Conservation (phyloP, 23 tunicate genomes). For the Halocynthia aurantium region DNA sequence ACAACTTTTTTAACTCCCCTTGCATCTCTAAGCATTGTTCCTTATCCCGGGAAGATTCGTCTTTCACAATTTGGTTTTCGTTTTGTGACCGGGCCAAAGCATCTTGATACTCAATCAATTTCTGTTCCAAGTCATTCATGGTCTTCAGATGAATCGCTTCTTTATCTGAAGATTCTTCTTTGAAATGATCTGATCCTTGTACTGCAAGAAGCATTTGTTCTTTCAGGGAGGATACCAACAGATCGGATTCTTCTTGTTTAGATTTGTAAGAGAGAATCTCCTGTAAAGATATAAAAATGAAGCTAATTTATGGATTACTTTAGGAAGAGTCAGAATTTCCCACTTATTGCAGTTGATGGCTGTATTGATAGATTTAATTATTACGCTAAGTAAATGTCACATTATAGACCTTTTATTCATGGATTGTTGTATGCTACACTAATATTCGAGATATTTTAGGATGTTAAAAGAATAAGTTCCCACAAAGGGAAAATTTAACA, state of each 20-base stretch:
- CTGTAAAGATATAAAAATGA: slow-evolving; percentile 17
- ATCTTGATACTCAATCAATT: not conserved
- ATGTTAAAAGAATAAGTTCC: too few species aligned
- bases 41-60: too few species aligned
- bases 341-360: slow-evolving; percentile 31
- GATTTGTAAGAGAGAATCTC: slow-evolving; percentile 26
- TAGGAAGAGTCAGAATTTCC: not conserved
- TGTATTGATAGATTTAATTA: not conserved
- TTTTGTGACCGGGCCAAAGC: too few species aligned
- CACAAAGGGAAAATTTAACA: too few species aligned
- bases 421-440: too few species aligned
- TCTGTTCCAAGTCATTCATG: not conserved
- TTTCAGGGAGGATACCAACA: slow-evolving; percentile 39
- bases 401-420: not conserved
- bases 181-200: not conserved
- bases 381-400: not conserved
- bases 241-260: slow-evolving; percentile 37
- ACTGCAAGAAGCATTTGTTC: slow-evolving; percentile 36
- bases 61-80: too few species aligned
- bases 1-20: not conserved
- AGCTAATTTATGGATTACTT: not conserved
- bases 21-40: not conserved
- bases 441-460: too few species aligned
- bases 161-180: slow-evolving; percentile 1
- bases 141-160: not conserved